Conservation (phyloP, 2,888 invertebrate species). For the Noctua pronuba region DNA sequence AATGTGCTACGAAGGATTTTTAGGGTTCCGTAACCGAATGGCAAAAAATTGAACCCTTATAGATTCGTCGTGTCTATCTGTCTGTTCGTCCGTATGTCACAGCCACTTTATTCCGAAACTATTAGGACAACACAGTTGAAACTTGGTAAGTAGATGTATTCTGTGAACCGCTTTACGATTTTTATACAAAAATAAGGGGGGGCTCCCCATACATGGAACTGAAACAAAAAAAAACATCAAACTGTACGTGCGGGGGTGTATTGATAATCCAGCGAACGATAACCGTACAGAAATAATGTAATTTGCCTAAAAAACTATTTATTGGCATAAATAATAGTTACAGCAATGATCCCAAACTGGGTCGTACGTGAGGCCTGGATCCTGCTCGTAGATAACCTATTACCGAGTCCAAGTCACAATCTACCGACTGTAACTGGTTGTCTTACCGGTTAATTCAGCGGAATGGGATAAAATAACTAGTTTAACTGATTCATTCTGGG, state of each 20-base stretch:
- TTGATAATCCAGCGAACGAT: slow-evolving; percentile 10
- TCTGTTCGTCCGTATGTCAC: too few relatives aligned
- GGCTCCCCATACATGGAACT: too few relatives aligned
- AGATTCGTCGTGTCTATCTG: too few relatives aligned
- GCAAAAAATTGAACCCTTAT: too few relatives aligned
- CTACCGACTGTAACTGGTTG: slow-evolving; percentile 39
- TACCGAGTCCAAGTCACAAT: slow-evolving; percentile 25
- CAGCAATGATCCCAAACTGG: slow-evolving; percentile 46
- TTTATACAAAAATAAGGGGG: too few relatives aligned
- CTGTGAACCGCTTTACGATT: too few relatives aligned
- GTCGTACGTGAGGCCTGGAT: slow-evolving; percentile 33
- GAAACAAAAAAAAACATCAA: too few relatives aligned
- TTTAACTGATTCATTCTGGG: background rate
- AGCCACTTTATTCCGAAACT: too few relatives aligned
- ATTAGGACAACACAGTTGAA: too few relatives aligned
- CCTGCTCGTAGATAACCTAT: slow-evolving; percentile 44
- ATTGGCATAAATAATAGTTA: slow-evolving; percentile 22
- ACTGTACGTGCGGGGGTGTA: too few relatives aligned
- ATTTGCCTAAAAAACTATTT: slow-evolving; percentile 30
- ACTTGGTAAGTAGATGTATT: too few relatives aligned
- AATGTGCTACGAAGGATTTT: background rate
- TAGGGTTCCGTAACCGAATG: too few relatives aligned
- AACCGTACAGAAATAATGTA: background rate
- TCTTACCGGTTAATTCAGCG: background rate
- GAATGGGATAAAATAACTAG: slow-evolving; percentile 10